Conservation (phyloP, 2,888 invertebrate genomes). For the Tyria jacobaeae region DNA sequence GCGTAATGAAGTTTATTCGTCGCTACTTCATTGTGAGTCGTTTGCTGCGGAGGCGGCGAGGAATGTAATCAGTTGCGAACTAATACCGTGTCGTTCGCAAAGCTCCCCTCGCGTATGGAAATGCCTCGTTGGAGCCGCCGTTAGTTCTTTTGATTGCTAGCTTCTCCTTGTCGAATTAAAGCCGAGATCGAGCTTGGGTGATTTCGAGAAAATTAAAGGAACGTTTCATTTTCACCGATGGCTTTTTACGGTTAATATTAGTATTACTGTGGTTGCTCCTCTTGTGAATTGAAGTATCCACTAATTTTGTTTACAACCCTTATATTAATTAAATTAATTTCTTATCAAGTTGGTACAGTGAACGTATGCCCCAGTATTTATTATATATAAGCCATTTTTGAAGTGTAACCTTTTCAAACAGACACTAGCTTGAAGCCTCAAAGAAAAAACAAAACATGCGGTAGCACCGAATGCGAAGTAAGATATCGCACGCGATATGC, state of each 20-base stretch:
- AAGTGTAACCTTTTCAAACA: constrained; percentile 43
- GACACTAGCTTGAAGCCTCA: constrained; percentile 54
- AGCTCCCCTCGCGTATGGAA: constrained; percentile 83
- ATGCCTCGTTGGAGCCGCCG: constrained; percentile 80
- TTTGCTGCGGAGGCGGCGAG: constrained; percentile 75
- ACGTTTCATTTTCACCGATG: constrained; percentile 78
- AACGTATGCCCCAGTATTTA: constrained; percentile 38
- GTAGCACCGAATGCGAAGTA: constrained; percentile 50
- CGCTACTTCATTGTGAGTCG: constrained; percentile 83
- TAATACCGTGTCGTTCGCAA: constrained; percentile 81
- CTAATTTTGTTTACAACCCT: constrained; percentile 69
- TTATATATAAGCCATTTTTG: constrained; percentile 31
- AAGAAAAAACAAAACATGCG: constrained; percentile 68
- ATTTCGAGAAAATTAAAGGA: constrained; percentile 82
- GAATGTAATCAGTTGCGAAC: constrained; percentile 86
- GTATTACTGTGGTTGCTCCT: constrained; percentile 74
- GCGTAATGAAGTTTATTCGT: constrained; percentile 85
- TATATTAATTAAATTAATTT: constrained; percentile 73
- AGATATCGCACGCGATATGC: constrained; percentile 62
- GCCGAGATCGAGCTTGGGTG: constrained; percentile 77
- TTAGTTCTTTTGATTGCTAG: constrained; percentile 85
- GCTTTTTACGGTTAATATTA: constrained; percentile 77
- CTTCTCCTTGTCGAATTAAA: constrained; percentile 83
- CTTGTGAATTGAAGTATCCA: constrained; percentile 62
- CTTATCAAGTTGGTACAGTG: constrained; percentile 53